phyloP scores from a whole-genome alignment of 2,113 vertebrate species.

The Stegostoma tigrinum region DNA sequence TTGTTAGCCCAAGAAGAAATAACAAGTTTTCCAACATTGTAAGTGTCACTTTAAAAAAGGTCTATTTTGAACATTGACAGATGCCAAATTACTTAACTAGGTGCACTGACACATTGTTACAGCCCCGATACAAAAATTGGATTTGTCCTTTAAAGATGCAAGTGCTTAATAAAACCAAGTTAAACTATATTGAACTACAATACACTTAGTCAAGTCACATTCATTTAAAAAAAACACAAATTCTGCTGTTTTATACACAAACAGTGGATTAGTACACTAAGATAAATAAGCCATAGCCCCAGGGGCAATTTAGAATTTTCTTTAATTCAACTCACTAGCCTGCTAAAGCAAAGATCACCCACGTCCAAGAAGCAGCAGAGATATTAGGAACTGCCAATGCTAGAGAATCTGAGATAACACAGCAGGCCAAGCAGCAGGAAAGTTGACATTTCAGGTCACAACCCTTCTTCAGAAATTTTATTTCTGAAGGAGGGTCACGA shows the following conservation, averaged over 20 bases:
- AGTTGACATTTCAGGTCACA: no score
- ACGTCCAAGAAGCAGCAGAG: neutral
- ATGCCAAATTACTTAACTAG: neutral
- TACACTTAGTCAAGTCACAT: neutral
- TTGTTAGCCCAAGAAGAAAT: neutral
- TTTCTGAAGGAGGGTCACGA: no score
- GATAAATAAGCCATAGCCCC: neutral
- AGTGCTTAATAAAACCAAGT: neutral
- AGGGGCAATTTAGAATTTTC: neutral
- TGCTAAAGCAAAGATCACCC: no score
- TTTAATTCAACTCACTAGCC: neutral
- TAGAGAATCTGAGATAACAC: no score
- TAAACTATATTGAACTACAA: neutral
- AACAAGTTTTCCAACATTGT: neutral
- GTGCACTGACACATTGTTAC: neutral
- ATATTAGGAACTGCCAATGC: no score
- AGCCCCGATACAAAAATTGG: neutral
- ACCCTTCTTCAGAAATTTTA: no score
- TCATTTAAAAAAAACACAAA: neutral
- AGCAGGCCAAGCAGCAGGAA: no score
- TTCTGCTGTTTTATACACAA: neutral
- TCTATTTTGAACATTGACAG: neutral
- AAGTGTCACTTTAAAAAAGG: neutral
- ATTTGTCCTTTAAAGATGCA: neutral
- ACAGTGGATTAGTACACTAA: neutral